Conservation (phyloP, 2,888 invertebrate genomes). For the Sphaerophoria rueppellii region DNA sequence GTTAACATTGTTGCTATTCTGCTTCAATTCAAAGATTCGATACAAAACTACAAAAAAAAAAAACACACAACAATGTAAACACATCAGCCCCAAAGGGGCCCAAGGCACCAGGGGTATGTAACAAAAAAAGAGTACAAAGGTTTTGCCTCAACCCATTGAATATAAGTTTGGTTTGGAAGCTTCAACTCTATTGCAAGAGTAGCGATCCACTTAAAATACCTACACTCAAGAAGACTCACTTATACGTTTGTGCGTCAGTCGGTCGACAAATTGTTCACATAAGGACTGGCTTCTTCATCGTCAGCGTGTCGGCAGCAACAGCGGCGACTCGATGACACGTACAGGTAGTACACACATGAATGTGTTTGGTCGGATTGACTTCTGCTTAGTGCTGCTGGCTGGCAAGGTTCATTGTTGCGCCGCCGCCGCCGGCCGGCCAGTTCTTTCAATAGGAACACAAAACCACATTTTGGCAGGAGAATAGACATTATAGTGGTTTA, state of each 20-base stretch:
- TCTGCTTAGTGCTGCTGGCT: constrained; percentile 7
- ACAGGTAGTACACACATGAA: not conserved
- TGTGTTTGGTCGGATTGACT: constrained; percentile 7
- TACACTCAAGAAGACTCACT: constrained; percentile 51
- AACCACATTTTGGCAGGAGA: constrained; percentile 50
- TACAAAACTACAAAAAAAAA: not conserved
- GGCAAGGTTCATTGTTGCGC: constrained; percentile 39
- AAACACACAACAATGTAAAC: constrained; percentile 12
- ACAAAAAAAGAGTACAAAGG: not conserved
- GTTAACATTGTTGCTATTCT: not conserved
- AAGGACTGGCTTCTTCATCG: constrained; percentile 64
- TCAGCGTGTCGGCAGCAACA: constrained; percentile 52
- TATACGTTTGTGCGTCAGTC: not conserved
- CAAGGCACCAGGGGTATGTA: not conserved
- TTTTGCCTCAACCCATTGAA: not conserved
- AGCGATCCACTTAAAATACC: constrained; percentile 67
- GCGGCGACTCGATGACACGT: constrained; percentile 5
- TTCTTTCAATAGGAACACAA: constrained; percentile 61
- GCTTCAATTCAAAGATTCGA: not conserved
- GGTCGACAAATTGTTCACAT: constrained; percentile 69
- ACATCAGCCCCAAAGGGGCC: not conserved
- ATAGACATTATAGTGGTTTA: not conserved
- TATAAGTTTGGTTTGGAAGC: constrained; percentile 32
- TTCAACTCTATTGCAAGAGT: constrained; percentile 50
- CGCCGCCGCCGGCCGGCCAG: too few relatives aligned